Base-by-base conservation (phyloP, 2,797 vertebrate genomes). In the Gymnoscopelus braueri region DNA sequence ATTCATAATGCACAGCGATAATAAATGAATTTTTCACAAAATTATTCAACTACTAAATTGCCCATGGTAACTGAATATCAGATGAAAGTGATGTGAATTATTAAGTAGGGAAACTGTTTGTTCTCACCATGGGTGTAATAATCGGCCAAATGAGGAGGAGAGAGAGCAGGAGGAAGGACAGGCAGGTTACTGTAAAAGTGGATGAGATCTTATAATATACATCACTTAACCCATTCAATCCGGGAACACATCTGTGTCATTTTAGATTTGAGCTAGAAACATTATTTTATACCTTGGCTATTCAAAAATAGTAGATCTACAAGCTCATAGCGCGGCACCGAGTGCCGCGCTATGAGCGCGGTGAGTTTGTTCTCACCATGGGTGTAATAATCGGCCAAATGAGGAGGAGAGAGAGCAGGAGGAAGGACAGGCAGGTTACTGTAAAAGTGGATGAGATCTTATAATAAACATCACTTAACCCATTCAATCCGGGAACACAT, bases 1-100 rank as follows among this genome's bases (percentile, higher is more conserved):
- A 97, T 97, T 98, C 96, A 96, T 97, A 98, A 97, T 93, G 94
- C 94, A 87, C 93, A 91, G 94, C 88, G 93, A 95, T 96, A 97
- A 98, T 96, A 96, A 97, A 97, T 96, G 95, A 96, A 96, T 96
- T 97, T 97, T 96, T 97, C 95, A 95, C 95, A 96, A 98, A 98
- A 98, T 98, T 98, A 99, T 97, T 98, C 98, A 98, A 98, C 97
- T 98, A 98, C 97, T 99, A 99, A 98, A 99, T 99, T 98, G 98
- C 96, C 97, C 97, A 95, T 96, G 96, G 98, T 98, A 98, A 97
- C 94, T 91, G 96, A 98, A 97, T 97, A 97, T 97, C 96, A 96
- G 96, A 98, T 96, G 96, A 97, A 96, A 97, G 96, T 97, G 97
- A 98, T 97, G 95, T 96, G 97, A 98, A 98, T 98, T 98, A 98